Conservation (phyloP, 2,113 vertebrate genomes). For the Pampusana beccarii region DNA sequence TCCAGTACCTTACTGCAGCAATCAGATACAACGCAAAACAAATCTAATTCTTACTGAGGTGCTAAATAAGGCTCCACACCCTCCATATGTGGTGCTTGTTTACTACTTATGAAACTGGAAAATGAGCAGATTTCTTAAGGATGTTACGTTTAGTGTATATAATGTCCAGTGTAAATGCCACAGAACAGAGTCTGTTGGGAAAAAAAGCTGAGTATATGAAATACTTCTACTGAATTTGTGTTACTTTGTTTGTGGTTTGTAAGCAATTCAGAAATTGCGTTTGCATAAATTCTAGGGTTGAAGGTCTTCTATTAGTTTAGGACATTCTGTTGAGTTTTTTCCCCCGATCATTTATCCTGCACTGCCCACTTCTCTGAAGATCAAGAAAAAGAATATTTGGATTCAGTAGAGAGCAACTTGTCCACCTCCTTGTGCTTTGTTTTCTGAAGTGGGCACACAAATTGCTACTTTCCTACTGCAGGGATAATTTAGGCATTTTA, state of each 20-base stretch:
- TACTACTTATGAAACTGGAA: background rate
- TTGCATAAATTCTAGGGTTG: background rate
- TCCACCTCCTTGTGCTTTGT: background rate
- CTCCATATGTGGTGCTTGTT: background rate
- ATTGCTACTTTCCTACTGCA: background rate
- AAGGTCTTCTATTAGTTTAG: background rate
- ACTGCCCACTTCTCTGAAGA: background rate
- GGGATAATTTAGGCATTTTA: background rate
- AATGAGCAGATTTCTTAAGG: background rate
- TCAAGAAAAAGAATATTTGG: background rate
- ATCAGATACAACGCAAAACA: background rate
- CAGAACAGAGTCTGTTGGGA: background rate
- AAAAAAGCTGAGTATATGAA: background rate
- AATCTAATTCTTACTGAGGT: background rate
- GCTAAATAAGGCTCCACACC: background rate
- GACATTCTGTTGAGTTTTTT: background rate
- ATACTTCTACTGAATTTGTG: background rate
- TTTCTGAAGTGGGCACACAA: background rate
- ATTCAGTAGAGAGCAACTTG: background rate
- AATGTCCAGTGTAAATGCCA: background rate
- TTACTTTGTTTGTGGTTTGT: background rate
- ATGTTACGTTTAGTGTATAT: background rate
- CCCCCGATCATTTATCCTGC: background rate
- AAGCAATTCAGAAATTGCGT: background rate
- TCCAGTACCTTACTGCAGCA: background rate